A percentile compares a stretch with the other conserved stretches of the same genome.
phyloP scores from a whole-genome alignment of 2,797 vertebrate species.

The Lithobates pipiens region DNA sequence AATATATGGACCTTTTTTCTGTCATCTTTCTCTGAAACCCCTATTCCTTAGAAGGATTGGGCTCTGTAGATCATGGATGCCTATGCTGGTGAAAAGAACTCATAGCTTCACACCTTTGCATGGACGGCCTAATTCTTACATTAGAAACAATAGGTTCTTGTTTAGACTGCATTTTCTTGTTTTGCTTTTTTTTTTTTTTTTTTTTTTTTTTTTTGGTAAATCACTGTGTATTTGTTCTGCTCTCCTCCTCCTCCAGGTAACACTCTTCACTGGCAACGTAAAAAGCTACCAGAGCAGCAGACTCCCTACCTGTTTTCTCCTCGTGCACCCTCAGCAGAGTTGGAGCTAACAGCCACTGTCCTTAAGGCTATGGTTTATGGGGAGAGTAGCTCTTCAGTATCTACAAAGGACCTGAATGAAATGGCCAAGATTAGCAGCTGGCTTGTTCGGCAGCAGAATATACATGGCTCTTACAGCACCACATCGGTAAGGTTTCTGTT shows the following conservation, averaged over 20 bases:
- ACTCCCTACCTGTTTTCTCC: not conserved
- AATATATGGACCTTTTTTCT: too few species aligned
- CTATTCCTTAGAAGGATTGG: too few species aligned
- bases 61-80: too few species aligned
- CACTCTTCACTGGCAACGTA: slow-evolving; percentile 29
- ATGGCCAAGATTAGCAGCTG: not conserved
- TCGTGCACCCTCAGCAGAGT: not conserved
- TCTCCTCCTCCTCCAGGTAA: not conserved
- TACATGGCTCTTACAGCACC: not conserved
- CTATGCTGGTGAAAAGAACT: too few species aligned
- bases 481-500: slow-evolving; percentile 27
- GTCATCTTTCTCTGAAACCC: too few species aligned
- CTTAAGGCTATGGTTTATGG: not conserved
- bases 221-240: not conserved
- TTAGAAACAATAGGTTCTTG: too few species aligned
- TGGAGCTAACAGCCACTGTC: not conserved
- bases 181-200: too few species aligned
- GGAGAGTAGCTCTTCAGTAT: not conserved
- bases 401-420: not conserved
- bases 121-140: too few species aligned
- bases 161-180: too few species aligned
- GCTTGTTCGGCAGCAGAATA: not conserved
- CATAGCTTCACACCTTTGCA: too few species aligned
- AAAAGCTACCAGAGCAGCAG: not conserved
- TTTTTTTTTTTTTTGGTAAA: too few species aligned